These are phyloP conservation scores for Jordanella pulchra DNA, from an alignment of 2,797 vertebrate species.

Conservation along the genomic window DNA sequence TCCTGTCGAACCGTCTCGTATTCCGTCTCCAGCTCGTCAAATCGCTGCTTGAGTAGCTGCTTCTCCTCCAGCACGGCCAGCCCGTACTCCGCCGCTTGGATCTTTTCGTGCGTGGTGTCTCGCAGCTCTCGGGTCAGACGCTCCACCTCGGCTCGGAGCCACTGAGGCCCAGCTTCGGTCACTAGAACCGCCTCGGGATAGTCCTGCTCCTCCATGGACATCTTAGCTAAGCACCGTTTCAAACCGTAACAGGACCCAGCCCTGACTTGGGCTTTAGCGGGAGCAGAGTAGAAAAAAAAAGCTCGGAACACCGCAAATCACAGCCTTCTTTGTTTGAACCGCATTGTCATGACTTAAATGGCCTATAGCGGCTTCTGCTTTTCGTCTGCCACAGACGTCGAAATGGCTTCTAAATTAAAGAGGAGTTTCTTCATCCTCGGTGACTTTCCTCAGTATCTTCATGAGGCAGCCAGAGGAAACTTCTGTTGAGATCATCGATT, in stretches of 20 bases:
- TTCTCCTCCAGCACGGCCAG: slow-evolving; percentile 97
- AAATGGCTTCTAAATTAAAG: not conserved
- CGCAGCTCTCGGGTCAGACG: slow-evolving; percentile 89
- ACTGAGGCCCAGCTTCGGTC: slow-evolving; percentile 86
- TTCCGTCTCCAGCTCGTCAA: slow-evolving; percentile 92
- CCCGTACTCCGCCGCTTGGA: slow-evolving; percentile 97
- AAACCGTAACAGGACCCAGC: slow-evolving; percentile 71
- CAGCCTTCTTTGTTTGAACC: slow-evolving; percentile 64
- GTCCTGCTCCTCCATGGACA: slow-evolving; percentile 87
- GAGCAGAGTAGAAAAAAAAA: slow-evolving; percentile 44
- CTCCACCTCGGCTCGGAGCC: slow-evolving; percentile 88
- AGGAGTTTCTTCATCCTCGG: slow-evolving; percentile 51
- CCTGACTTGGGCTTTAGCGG: slow-evolving; percentile 42
- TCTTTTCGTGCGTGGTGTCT: slow-evolving; percentile 94
- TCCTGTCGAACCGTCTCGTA: slow-evolving; percentile 89
- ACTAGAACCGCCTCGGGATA: slow-evolving; percentile 87
- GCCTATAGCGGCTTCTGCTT: slow-evolving; percentile 12
- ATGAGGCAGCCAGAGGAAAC: slow-evolving; percentile 65
- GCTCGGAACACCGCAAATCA: slow-evolving; percentile 59
- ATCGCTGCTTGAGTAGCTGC: slow-evolving; percentile 91
- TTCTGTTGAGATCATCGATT: slow-evolving; percentile 74
- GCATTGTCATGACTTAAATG: slow-evolving; percentile 57
- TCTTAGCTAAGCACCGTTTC: slow-evolving; percentile 71
- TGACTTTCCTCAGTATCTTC: slow-evolving; percentile 47
- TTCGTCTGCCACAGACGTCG: slow-evolving; percentile 13